Percentiles rank a stretch among this genome's conserved stretches.
phyloP scores from a whole-genome alignment of 2,888 invertebrate species.

The Watsonalla cultraria region DNA sequence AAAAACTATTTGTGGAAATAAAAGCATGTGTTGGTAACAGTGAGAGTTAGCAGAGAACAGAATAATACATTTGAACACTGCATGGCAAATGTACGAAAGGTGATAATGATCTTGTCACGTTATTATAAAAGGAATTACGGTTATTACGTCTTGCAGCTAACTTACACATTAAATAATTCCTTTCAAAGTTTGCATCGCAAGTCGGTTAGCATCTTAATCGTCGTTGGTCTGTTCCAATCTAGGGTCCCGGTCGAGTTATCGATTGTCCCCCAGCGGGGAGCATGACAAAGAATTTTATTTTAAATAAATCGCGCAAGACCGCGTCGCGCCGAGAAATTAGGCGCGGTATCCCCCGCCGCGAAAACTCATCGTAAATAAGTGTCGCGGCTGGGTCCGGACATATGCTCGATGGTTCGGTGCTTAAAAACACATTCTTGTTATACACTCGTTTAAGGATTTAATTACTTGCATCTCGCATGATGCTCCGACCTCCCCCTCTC shows the following conservation, averaged over 20 bases:
- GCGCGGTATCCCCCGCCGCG: slow-evolving; percentile 71
- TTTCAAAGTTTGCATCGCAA: slow-evolving; percentile 41
- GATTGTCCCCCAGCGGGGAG: slow-evolving; percentile 69
- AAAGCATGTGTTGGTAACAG: no score
- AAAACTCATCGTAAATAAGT: slow-evolving; percentile 75
- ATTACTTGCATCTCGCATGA: slow-evolving; percentile 69
- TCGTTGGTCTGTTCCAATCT: slow-evolving; percentile 54
- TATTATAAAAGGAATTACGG: not conserved
- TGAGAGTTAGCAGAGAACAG: no score
- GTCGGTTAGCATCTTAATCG: slow-evolving; percentile 68
- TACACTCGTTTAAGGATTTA: slow-evolving; percentile 75
- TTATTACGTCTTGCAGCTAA: not conserved
- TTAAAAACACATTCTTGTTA: slow-evolving; percentile 70
- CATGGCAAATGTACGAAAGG: no score
- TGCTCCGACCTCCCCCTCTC: slow-evolving; percentile 31
- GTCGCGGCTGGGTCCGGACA: slow-evolving; percentile 52
- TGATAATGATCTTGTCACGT: no score
- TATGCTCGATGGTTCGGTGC: slow-evolving; percentile 45
- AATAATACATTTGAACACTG: no score
- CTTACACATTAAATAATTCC: slow-evolving; percentile 46
- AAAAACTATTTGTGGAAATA: no score
- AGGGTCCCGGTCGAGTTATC: slow-evolving; percentile 62
- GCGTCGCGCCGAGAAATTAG: slow-evolving; percentile 74
- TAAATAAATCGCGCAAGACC: slow-evolving; percentile 74
- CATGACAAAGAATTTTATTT: slow-evolving; percentile 69